Conservation (phyloP, 2,113 vertebrate genomes). For the Sprattus sprattus region DNA sequence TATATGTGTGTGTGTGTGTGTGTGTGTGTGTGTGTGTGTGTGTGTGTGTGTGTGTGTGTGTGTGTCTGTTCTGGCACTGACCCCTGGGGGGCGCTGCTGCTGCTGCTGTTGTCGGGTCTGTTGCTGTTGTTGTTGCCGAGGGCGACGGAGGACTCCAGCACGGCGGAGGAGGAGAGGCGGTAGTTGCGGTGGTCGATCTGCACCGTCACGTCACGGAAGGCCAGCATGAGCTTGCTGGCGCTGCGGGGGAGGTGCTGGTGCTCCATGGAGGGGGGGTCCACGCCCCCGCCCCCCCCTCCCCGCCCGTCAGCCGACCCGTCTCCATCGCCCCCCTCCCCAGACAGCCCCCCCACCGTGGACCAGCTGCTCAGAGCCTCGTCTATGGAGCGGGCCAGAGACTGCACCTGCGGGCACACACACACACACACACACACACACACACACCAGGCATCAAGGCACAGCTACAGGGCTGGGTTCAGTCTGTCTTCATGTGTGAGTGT, state of each 20-base stretch:
- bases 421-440: not conserved
- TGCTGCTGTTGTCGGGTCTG: not conserved
- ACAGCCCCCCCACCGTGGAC: conserved; percentile 85
- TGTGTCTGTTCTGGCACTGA: no score
- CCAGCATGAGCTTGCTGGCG: conserved; percentile 95
- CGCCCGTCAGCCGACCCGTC: conserved; percentile 59
- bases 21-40: no score
- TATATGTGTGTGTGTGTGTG: no score
- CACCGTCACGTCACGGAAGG: conserved; percentile 94
- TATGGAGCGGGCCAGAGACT: conserved; percentile 94
- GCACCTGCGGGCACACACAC: conserved; percentile 73
- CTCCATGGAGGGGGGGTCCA: conserved; percentile 63
- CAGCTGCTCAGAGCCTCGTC: conserved; percentile 92
- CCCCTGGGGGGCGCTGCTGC: not conserved
- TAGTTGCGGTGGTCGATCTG: conserved; percentile 97
- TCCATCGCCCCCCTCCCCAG: conserved; percentile 78
- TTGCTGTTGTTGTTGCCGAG: conserved; percentile 87
- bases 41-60: no score
- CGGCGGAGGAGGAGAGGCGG: conserved; percentile 88
- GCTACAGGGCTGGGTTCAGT: no score
- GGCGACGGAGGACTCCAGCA: conserved; percentile 77
- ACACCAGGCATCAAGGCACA: not conserved
- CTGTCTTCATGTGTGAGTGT: conserved; percentile 68
- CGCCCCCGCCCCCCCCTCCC: conserved; percentile 64
- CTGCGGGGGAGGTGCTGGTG: conserved; percentile 80